These are phyloP conservation scores for Antechinus flavipes DNA, from an alignment of 2,113 vertebrate genomes.

Conservation along the genomic window DNA sequence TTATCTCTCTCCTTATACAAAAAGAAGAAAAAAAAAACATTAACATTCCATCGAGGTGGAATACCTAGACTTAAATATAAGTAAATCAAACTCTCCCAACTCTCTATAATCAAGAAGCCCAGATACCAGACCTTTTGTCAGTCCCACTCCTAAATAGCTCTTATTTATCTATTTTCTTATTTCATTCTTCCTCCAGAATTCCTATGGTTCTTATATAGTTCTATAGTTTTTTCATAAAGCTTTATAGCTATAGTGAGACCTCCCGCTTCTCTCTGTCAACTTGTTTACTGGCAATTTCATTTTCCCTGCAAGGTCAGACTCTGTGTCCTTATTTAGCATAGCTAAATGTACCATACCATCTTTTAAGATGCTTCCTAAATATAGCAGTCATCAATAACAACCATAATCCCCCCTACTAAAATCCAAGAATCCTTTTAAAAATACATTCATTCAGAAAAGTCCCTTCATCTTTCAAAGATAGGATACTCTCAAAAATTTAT, in stretches of 20 bases:
- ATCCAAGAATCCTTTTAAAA: conserved; percentile 16
- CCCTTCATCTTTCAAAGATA: neutral
- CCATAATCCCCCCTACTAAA: conserved; percentile 1
- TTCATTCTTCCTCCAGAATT: neutral
- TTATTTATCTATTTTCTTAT: neutral
- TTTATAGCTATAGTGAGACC: neutral
- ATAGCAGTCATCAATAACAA: conserved; percentile 7
- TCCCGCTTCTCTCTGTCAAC: conserved; percentile 4
- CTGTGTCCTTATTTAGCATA: neutral
- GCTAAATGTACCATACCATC: neutral
- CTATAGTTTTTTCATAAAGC: neutral
- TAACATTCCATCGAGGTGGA: neutral
- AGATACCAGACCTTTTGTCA: neutral
- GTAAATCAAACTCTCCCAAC: neutral
- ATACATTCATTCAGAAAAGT: neutral
- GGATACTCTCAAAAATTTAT: neutral
- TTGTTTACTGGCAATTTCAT: neutral
- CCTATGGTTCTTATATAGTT: neutral
- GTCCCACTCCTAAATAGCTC: too few relatives aligned
- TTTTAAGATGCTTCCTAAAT: neutral
- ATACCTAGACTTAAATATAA: neutral
- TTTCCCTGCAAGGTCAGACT: neutral
- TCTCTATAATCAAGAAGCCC: neutral
- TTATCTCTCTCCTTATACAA: neutral
- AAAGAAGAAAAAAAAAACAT: neutral